Evolutionary conservation across 2,113 vertebrate species (phyloP).

Genomic region (Marcusenius ussheri): DNA sequence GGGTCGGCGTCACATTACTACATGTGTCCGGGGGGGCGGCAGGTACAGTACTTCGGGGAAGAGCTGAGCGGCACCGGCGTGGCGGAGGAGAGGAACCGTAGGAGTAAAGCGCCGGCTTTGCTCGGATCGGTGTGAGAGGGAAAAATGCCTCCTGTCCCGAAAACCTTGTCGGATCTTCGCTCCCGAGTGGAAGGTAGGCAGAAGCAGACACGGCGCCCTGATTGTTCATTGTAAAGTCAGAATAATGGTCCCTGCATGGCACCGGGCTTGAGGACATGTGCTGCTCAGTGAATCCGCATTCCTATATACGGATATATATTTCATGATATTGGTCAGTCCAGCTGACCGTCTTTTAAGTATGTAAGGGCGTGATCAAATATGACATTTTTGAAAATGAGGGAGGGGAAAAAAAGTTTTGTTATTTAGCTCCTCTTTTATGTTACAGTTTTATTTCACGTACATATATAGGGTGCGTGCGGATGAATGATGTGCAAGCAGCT

Average conservation of each 20-base stretch:
- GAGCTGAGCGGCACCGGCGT: background rate
- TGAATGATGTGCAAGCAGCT: background rate
- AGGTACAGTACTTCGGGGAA: background rate
- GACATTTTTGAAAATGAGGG: background rate
- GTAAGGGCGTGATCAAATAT: background rate
- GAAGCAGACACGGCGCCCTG: background rate
- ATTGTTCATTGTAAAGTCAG: background rate
- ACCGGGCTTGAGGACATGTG: background rate
- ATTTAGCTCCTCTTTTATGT: background rate
- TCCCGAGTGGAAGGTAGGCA: constrained; percentile 78
- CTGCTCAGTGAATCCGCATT: background rate
- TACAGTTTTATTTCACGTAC: background rate
- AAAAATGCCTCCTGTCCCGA: constrained; percentile 75
- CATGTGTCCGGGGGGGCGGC: background rate
- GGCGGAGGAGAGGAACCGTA: background rate
- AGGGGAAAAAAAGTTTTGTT: background rate
- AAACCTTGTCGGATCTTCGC: constrained; percentile 83
- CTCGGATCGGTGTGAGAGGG: background rate
- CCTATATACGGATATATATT: background rate
- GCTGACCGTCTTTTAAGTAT: background rate
- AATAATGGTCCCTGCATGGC: background rate
- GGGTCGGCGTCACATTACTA: background rate
- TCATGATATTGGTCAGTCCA: background rate
- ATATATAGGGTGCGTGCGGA: background rate
- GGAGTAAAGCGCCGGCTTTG: background rate